Conservation (phyloP, 2,888 invertebrate species). For the Conomelus anceps region DNA sequence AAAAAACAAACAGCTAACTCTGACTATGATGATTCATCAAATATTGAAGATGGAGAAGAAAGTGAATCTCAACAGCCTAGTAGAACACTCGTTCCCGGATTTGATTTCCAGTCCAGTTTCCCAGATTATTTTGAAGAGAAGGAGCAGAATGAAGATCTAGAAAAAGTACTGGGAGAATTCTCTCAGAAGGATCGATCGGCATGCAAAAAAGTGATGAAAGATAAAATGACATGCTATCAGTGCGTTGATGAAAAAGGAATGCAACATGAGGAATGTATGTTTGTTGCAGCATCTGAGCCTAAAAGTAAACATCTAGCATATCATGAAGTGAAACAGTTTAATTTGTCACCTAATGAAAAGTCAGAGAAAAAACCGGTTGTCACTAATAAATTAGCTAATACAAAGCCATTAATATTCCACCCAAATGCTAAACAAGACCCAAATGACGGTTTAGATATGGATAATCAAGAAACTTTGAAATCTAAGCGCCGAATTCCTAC, state of each 20-base stretch:
- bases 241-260: constrained; percentile 62
- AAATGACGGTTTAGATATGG: neutral
- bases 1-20: constrained; percentile 19
- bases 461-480: neutral
- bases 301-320: constrained; percentile 58
- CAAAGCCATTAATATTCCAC: constrained; percentile 6
- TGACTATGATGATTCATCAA: constrained; percentile 2
- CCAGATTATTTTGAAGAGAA: constrained; percentile 44
- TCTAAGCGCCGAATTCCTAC: neutral
- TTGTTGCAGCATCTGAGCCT: constrained; percentile 61
- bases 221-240: constrained; percentile 70
- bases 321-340: constrained; percentile 56
- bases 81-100: constrained; percentile 18
- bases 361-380: neutral
- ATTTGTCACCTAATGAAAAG: constrained; percentile 20
- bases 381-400: constrained; percentile 13
- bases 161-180: constrained; percentile 65
- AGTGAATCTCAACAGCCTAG: constrained; percentile 22
- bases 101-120: constrained; percentile 37
- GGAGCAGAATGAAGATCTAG: constrained; percentile 58
- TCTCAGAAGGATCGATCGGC: constrained; percentile 60
- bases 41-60: constrained; percentile 23
- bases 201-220: constrained; percentile 63
- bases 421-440: constrained; percentile 3
- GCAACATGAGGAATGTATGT: constrained; percentile 74